A percentile compares a stretch with the other conserved stretches of the same genome.
phyloP scores from a whole-genome alignment of 2,888 invertebrate species.

The Sisyra nigra region DNA sequence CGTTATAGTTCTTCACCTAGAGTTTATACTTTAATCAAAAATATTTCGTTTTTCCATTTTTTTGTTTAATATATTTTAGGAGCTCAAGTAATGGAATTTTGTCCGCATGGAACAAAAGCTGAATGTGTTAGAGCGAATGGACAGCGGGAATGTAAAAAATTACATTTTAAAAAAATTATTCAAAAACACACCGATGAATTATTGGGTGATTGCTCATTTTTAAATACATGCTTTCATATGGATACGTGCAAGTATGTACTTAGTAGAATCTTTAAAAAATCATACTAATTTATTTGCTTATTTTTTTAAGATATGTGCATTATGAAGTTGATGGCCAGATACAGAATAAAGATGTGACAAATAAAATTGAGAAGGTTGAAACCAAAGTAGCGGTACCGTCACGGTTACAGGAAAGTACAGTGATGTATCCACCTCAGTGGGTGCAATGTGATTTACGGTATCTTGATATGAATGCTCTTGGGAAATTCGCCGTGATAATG shows the following conservation, averaged over 20 bases:
- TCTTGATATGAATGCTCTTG: slow-evolving; percentile 78
- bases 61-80: slow-evolving; percentile 25
- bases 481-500: slow-evolving; percentile 98
- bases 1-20: no score
- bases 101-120: slow-evolving; percentile 83
- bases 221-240: slow-evolving; percentile 99
- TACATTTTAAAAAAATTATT: slow-evolving; percentile 95
- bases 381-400: slow-evolving; percentile 12
- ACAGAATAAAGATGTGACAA: slow-evolving; percentile 25
- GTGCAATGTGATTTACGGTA: slow-evolving; percentile 90
- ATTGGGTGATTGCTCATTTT: slow-evolving; percentile 91
- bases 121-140: slow-evolving; percentile 54
- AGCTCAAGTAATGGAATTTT: slow-evolving; percentile 88
- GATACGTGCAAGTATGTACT: slow-evolving; percentile 76
- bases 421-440: slow-evolving; percentile 86
- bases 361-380: slow-evolving; percentile 19
- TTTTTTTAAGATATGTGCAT: slow-evolving; percentile 65
- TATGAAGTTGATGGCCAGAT: slow-evolving; percentile 79
- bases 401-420: slow-evolving; percentile 31
- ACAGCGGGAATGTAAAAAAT: slow-evolving; percentile 58
- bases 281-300: no score
- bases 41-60: slow-evolving; percentile 1
- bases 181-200: slow-evolving; percentile 89
- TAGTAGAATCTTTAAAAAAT: no score
- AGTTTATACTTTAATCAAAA: background rate